Evolutionary conservation across 1,140 invertebrate genomes (phyloP), one percentile per base, ranked within the genome.

Genomic region (Uloborus diversus): DNA sequence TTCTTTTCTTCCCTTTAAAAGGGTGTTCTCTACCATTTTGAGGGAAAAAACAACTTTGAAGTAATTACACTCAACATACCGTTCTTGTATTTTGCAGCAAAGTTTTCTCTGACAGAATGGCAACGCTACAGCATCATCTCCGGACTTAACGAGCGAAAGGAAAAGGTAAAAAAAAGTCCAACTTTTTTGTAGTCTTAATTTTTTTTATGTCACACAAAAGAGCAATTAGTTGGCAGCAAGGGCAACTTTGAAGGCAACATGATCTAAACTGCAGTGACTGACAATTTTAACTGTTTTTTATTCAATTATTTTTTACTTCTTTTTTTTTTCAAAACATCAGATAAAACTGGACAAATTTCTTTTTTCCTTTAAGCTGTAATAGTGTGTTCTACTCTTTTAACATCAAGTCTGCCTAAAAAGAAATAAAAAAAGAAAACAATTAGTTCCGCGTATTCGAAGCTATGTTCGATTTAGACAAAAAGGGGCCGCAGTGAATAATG

Each of bases 181-280:
- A 33, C 30, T 56, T 69, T 69, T 69, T 49, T 49, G 25, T n/a
- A 27, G 17, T 47, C 49, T 69, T 56, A 69, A 37, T 56, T 69
- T 69, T 69, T n/a, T 68, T 68, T 69, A 33, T 69, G 17, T 69
- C 66, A 69, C 66, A 69, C 66, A 69, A 69, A 69, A 69, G 66
- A 69, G 66, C 51, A 69, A 69, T 69, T 69, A 69, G 66, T 69
- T 69, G 66, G 49, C 30, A 69, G 66, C 49, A 20, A 69, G 49
- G 30, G n/a, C 23, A 56, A 20, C 49, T 7, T 30, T 56, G 66
- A 69, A 69, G 66, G 30, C 49, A 69, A 69, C 66, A 56, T 69
- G 66, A 56, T 51, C 66, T 69, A 69, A 56, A 69, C 49, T 69
- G 56, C 35, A 51, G 49, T 69, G 47, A 56, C 47, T 32, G 66